These are phyloP conservation scores for Liopterus haemorrhoidalis DNA, from an alignment of 2,888 invertebrate genomes.

Conservation along the genomic window DNA sequence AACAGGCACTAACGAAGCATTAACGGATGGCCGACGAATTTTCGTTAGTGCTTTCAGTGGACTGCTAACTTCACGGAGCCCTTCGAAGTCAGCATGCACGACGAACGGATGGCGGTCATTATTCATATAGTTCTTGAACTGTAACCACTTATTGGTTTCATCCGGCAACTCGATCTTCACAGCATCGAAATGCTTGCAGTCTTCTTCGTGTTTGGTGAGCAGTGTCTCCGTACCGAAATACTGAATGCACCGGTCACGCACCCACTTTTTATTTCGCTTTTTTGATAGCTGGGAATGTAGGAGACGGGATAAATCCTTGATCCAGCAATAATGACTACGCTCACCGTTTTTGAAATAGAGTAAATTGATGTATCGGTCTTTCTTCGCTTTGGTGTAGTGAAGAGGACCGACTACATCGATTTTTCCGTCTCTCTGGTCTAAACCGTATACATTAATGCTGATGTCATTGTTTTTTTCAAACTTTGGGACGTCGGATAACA, in stretches of 20 bases:
- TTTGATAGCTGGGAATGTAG: not conserved
- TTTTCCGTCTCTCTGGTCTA: conserved; percentile 1
- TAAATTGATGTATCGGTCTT: conserved; percentile 10
- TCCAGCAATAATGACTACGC: conserved; percentile 13
- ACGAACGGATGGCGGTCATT: conserved; percentile 15
- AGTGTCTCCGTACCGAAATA: conserved; percentile 9
- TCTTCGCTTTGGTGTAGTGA: conserved; percentile 11
- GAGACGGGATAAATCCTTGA: conserved; percentile 10
- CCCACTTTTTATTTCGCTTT: conserved; percentile 1
- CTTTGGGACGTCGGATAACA: conserved; percentile 16
- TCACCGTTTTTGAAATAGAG: conserved; percentile 10
- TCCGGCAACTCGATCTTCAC: conserved; percentile 7
- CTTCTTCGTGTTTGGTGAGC: conserved; percentile 5
- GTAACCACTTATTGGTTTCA: conserved; percentile 1
- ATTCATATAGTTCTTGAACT: conserved; percentile 7
- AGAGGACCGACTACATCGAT: conserved; percentile 10
- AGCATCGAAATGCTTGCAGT: conserved; percentile 9
- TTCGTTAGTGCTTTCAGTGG: no score
- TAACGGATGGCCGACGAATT: no score
- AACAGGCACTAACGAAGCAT: no score
- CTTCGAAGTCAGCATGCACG: conserved; percentile 16
- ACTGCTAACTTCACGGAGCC: no score
- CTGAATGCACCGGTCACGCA: conserved; percentile 15
- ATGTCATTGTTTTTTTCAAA: conserved; percentile 26
- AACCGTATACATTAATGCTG: conserved; percentile 21